phyloP scores from a whole-genome alignment of 2,888 invertebrate species.

The Archips crataeganus region DNA sequence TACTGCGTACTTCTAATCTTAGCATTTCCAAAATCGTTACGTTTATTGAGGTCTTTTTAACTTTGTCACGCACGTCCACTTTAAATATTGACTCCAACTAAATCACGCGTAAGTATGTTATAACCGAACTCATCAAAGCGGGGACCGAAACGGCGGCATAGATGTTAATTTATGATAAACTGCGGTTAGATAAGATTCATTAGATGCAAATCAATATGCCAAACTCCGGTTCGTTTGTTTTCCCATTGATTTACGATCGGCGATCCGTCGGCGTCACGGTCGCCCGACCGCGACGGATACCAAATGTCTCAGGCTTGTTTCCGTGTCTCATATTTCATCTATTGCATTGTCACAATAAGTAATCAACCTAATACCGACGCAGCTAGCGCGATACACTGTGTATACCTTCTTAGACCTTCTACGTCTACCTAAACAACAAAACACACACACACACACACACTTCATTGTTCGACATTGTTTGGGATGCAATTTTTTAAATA shows the following conservation, averaged over 20 bases:
- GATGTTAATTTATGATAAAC: slow-evolving; percentile 49
- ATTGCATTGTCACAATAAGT: slow-evolving; percentile 56
- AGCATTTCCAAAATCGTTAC: background rate
- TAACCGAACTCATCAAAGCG: slow-evolving; percentile 22
- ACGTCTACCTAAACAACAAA: background rate
- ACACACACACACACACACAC: slow-evolving; percentile 8
- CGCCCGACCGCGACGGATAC: slow-evolving; percentile 67
- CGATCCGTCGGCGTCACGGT: slow-evolving; percentile 63
- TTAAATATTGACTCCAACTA: slow-evolving; percentile 15
- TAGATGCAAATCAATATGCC: slow-evolving; percentile 53
- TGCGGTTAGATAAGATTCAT: slow-evolving; percentile 37
- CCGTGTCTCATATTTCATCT: slow-evolving; percentile 73
- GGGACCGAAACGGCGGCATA: slow-evolving; percentile 7
- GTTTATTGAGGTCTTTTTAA: background rate
- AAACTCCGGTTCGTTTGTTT: slow-evolving; percentile 61
- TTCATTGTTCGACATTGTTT: slow-evolving; percentile 10
- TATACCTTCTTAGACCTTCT: background rate
- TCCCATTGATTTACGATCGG: slow-evolving; percentile 68
- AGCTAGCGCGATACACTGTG: background rate
- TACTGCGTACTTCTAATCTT: background rate
- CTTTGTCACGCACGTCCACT: background rate
- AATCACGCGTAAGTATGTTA: slow-evolving; percentile 7
- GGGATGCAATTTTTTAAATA: slow-evolving; percentile 19
- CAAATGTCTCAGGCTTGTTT: slow-evolving; percentile 65
- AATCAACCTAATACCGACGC: slow-evolving; percentile 33